A percentile compares a stretch with the other conserved stretches of the same genome.
These are phyloP conservation scores for Myathropa florea DNA, from an alignment of 2,888 invertebrate genomes.

Conservation along the genomic window DNA sequence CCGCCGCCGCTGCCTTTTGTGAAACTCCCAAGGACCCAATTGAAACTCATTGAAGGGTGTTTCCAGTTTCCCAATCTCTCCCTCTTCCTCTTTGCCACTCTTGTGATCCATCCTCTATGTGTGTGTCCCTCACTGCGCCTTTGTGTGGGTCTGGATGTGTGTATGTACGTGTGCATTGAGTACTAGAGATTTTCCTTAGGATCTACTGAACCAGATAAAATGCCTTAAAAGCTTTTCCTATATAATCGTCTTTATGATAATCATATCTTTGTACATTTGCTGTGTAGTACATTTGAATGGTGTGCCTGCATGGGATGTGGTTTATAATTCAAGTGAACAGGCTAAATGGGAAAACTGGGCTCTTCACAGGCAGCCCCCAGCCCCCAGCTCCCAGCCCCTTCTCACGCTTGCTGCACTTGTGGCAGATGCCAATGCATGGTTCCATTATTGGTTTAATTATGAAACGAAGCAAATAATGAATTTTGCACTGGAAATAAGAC, in stretches of 20 bases:
- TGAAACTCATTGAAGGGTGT: constrained; percentile 66
- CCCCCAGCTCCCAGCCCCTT: no score
- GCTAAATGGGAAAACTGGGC: neutral
- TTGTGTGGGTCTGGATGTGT: neutral
- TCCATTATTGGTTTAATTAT: neutral
- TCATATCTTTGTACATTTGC: constrained; percentile 42
- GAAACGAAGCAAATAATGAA: neutral
- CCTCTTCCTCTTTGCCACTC: neutral
- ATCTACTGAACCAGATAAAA: constrained; percentile 65
- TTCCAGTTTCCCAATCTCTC: constrained; percentile 45
- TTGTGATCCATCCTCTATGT: neutral
- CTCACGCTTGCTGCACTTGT: neutral
- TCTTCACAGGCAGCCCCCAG: neutral
- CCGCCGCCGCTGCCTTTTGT: constrained; percentile 34
- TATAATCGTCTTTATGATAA: constrained; percentile 61
- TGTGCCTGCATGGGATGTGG: constrained; percentile 6
- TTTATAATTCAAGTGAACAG: neutral
- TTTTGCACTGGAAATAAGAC: neutral
- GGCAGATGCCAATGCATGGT: neutral
- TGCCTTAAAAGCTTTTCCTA: constrained; percentile 61
- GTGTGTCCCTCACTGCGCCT: no score
- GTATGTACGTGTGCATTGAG: neutral
- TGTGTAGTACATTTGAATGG: neutral
- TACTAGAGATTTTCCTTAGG: constrained; percentile 31
- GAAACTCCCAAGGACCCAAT: constrained; percentile 54